A percentile compares a stretch with the other conserved stretches of the same genome.
phyloP scores from a whole-genome alignment of 2,113 vertebrate genomes.

The Hippocampus guttulatus region DNA sequence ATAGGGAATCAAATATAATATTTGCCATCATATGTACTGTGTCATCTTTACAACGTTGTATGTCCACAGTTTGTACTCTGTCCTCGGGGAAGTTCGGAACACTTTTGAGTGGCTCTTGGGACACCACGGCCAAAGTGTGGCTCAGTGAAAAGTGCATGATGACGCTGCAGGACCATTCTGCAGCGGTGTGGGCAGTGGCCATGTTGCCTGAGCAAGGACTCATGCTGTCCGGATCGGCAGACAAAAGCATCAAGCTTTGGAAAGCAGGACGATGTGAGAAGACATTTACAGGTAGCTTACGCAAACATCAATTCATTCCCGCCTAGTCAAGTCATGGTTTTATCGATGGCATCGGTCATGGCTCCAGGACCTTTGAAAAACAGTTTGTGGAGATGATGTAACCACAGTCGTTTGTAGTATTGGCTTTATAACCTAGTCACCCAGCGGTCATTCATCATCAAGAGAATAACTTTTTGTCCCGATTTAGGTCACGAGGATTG shows the following conservation, averaged over 20 bases:
- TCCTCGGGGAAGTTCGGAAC: conserved; percentile 96
- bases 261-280: conserved; percentile 93
- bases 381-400: too few species aligned
- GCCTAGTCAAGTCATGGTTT: too few species aligned
- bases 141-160: conserved; percentile 97
- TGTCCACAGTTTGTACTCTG: conserved; percentile 84
- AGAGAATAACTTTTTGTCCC: conserved; percentile 6
- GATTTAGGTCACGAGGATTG: conserved; percentile 93
- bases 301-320: background rate
- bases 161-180: conserved; percentile 94
- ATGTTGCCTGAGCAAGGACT: conserved; percentile 93
- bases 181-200: conserved; percentile 91
- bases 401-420: too few species aligned
- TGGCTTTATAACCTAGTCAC: too few species aligned
- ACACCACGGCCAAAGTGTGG: conserved; percentile 95
- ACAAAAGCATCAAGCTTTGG: conserved; percentile 97
- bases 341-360: too few species aligned
- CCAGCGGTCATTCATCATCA: too few species aligned
- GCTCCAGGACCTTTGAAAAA: too few species aligned
- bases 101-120: conserved; percentile 95
- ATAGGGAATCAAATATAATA: background rate
- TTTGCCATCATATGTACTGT: too few species aligned
- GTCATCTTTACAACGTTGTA: background rate
- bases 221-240: conserved; percentile 95
- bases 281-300: conserved; percentile 79